phyloP scores from a whole-genome alignment of 2,113 vertebrate species.

The Takifugu flavidus region DNA sequence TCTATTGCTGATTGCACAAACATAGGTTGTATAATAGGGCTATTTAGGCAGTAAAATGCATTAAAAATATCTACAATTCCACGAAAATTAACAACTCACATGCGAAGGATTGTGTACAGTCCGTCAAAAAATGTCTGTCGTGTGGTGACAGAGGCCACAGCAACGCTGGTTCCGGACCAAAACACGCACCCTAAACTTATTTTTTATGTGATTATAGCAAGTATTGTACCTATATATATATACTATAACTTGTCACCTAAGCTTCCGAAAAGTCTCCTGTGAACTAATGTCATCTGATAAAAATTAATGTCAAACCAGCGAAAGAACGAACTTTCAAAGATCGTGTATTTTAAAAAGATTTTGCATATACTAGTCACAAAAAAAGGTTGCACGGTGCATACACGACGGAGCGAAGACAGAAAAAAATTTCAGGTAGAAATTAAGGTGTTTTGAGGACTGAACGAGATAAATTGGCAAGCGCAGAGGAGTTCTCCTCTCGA shows the following conservation, averaged over 20 bases:
- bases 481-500: no score
- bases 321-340: slow-evolving; percentile 9
- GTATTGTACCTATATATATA: no score
- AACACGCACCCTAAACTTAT: no score
- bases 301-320: background rate
- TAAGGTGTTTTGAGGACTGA: background rate
- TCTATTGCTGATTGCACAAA: background rate
- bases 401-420: no score
- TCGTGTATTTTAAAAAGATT: background rate
- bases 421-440: background rate
- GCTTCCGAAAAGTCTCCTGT: no score
- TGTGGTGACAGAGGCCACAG: background rate
- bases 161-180: slow-evolving; percentile 33
- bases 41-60: fast-evolving
- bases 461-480: no score
- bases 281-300: no score
- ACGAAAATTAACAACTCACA: background rate
- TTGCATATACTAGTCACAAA: no score
- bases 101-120: slow-evolving; percentile 44
- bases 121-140: slow-evolving; percentile 29
- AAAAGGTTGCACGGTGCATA: no score
- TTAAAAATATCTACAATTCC: background rate
- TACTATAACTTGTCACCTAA: no score
- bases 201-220: no score
- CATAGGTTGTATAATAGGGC: fast-evolving